Evolutionary conservation across 2,797 vertebrate genomes (phyloP).

Genomic region (Malurus splendens): DNA sequence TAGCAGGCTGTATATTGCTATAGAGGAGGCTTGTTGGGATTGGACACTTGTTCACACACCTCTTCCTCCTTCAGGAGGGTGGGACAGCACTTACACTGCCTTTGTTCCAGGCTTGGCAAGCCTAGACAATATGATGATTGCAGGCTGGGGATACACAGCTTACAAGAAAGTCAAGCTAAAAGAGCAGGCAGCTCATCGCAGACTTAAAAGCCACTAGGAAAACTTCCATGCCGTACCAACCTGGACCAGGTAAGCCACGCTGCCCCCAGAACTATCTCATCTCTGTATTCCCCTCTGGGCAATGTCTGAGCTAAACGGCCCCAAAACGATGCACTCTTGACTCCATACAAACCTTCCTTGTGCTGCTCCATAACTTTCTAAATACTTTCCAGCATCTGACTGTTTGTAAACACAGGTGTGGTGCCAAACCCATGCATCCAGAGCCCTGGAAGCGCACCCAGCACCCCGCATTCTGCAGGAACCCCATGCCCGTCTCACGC

Average conservation of each 20-base stretch:
- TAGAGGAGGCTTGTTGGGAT: neutral
- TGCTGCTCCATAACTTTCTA: neutral
- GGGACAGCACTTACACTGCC: neutral
- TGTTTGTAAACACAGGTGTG: neutral
- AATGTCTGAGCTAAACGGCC: neutral
- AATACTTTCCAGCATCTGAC: neutral
- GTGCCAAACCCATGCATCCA: neutral
- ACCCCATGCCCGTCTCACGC: fast-evolving
- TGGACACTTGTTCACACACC: neutral
- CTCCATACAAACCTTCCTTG: neutral
- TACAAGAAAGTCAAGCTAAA: neutral
- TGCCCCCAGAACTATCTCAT: neutral
- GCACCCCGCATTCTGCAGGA: fast-evolving
- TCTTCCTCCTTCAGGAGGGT: neutral
- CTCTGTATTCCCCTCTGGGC: too few relatives aligned
- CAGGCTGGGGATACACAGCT: neutral
- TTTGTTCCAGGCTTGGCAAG: neutral
- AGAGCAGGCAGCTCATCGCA: neutral
- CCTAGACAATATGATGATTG: neutral
- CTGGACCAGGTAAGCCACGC: neutral
- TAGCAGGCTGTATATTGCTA: neutral
- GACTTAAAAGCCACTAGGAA: neutral
- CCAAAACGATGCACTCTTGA: fast-evolving
- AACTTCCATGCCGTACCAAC: neutral
- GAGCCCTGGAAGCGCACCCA: fast-evolving